Percentiles rank a stretch among this genome's conserved stretches.
Evolutionary conservation across 2,797 vertebrate genomes (phyloP).

Genomic region (Ctenopoma kingsleyae): DNA sequence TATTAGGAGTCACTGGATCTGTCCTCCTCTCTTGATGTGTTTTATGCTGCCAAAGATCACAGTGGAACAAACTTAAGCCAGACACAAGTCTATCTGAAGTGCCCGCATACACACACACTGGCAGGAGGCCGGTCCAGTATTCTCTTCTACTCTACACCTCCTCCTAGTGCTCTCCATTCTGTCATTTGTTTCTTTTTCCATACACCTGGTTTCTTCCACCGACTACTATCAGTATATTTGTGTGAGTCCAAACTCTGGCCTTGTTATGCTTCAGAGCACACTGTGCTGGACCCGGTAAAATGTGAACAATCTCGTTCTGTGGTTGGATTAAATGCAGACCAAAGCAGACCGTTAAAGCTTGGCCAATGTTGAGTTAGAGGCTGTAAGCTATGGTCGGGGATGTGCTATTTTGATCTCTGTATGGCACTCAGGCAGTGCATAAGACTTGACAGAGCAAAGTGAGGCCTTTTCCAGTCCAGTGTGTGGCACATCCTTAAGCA

Average conservation of each 20-base stretch:
- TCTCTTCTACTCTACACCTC: conserved; percentile 30
- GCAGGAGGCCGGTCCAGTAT: conserved; percentile 78
- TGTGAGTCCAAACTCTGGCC: not conserved
- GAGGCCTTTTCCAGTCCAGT: conserved; percentile 18
- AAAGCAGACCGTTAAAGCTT: conserved; percentile 36
- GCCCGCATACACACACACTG: conserved; percentile 85
- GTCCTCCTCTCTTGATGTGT: conserved; percentile 90
- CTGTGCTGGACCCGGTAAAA: conserved; percentile 36
- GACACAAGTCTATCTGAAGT: conserved; percentile 87
- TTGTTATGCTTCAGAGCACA: conserved; percentile 16
- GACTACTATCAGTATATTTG: conserved; percentile 4
- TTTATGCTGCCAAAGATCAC: conserved; percentile 95
- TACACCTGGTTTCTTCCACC: conserved; percentile 15
- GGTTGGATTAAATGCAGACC: conserved; percentile 31
- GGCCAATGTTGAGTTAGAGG: conserved; percentile 6
- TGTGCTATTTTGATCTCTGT: conserved; percentile 16
- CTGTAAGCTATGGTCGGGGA: conserved; percentile 50
- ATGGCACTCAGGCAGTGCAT: conserved; percentile 40
- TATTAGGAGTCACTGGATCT: conserved; percentile 89
- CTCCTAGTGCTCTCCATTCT: conserved; percentile 20
- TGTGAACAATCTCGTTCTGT: not conserved
- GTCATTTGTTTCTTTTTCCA: not conserved
- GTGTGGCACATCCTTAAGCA: conserved; percentile 9
- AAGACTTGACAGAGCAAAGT: conserved; percentile 18
- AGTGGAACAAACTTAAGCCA: conserved; percentile 67